Percentiles rank a stretch among this genome's conserved stretches.
phyloP scores from a whole-genome alignment of 2,113 vertebrate genomes.

The Nettapus auritus region DNA sequence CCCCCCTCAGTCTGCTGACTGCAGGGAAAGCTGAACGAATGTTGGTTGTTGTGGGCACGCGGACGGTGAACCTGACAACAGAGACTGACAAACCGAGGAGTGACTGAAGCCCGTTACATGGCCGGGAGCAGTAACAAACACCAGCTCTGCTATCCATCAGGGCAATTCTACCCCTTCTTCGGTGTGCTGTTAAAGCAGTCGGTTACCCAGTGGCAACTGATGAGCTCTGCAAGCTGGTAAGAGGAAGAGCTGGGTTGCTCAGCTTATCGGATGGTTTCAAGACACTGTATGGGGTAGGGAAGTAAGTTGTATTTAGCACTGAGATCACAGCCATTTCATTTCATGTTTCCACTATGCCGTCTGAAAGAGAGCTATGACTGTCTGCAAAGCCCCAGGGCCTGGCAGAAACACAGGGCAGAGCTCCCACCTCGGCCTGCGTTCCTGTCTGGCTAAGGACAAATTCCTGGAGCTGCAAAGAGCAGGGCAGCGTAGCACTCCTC shows the following conservation, averaged over 20 bases:
- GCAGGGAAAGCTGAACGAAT: not conserved
- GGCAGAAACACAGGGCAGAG: not conserved
- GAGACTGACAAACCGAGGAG: not conserved
- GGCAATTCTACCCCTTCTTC: not conserved
- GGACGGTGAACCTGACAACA: not conserved
- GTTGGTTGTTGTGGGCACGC: accelerated
- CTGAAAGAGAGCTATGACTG: not conserved
- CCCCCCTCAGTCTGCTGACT: not conserved
- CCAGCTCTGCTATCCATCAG: no score
- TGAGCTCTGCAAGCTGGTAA: not conserved
- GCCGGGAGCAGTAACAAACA: not conserved
- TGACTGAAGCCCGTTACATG: accelerated
- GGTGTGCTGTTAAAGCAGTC: not conserved
- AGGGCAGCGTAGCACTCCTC: not conserved
- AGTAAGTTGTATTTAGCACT: not conserved
- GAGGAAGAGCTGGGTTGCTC: not conserved
- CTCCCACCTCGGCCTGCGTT: not conserved
- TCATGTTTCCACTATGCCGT: not conserved
- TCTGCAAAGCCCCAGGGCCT: not conserved
- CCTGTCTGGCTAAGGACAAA: not conserved
- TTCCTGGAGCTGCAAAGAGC: not conserved
- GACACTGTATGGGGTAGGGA: not conserved
- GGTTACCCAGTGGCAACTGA: not conserved
- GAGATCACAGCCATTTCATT: not conserved
- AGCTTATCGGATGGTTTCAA: not conserved